A percentile compares a stretch with the other conserved stretches of the same genome.
Evolutionary conservation across 2,888 invertebrate genomes (phyloP).

Genomic region (Caenorhabditis sp.): DNA sequence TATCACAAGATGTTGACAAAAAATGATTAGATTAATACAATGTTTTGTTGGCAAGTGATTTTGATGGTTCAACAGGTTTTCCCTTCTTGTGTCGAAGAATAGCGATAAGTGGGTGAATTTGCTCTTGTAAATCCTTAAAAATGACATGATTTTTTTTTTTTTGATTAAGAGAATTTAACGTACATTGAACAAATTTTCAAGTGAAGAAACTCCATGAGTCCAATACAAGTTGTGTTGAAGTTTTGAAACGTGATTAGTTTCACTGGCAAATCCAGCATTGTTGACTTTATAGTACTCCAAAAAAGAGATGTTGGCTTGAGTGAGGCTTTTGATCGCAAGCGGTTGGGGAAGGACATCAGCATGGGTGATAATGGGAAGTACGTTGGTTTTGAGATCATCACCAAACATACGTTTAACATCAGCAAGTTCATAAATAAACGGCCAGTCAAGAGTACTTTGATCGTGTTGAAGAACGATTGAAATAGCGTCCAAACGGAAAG

Average conservation of each 20-base stretch:
- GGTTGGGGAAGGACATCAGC: conserved; percentile 64
- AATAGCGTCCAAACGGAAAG: conserved; percentile 64
- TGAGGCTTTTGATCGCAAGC: conserved; percentile 56
- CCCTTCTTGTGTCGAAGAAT: conserved; percentile 49
- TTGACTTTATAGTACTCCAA: conserved; percentile 66
- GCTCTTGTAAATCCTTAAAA: conserved; percentile 58
- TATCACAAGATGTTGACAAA: not conserved
- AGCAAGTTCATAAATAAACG: conserved; percentile 62
- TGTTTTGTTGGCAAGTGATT: conserved; percentile 25
- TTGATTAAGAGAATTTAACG: not conserved
- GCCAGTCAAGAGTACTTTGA: conserved; percentile 58
- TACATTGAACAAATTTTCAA: conserved; percentile 59
- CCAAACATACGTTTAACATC: conserved; percentile 63
- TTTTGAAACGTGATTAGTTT: conserved; percentile 46
- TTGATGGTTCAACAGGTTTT: conserved; percentile 27
- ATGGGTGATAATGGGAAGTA: conserved; percentile 62
- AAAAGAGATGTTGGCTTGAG: conserved; percentile 61
- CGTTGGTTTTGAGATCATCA: conserved; percentile 63
- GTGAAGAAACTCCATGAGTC: conserved; percentile 57
- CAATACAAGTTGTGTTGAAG: conserved; percentile 59
- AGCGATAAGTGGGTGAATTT: conserved; percentile 58
- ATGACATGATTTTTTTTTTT: not conserved
- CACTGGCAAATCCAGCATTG: conserved; percentile 56
- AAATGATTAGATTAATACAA: conserved; percentile 19
- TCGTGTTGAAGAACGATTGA: conserved; percentile 57